Evolutionary conservation across 1,140 invertebrate species (phyloP).

Genomic region (Potamilus streckersoni): DNA sequence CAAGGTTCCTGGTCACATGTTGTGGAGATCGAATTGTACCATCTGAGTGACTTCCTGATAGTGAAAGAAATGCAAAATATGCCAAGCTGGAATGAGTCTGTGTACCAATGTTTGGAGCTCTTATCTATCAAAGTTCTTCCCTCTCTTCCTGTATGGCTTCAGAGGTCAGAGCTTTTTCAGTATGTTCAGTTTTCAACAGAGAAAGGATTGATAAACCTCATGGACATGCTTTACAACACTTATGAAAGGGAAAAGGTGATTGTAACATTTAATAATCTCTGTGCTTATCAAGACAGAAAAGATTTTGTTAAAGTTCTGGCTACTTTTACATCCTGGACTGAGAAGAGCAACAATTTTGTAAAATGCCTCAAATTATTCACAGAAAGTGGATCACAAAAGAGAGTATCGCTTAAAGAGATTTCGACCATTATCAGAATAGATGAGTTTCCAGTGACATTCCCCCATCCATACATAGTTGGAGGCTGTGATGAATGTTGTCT

Average conservation of each 20-base stretch:
- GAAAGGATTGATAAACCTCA: not conserved
- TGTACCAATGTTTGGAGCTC: not conserved
- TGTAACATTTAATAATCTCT: not conserved
- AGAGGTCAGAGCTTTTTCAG: not conserved
- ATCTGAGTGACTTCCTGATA: not conserved
- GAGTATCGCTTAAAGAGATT: too few species aligned
- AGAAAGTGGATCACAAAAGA: too few species aligned
- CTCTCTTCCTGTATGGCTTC: constrained; percentile 8
- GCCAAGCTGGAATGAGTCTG: not conserved
- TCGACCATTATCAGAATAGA: too few species aligned
- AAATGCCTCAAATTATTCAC: too few species aligned
- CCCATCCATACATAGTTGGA: too few species aligned
- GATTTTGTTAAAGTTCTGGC: not conserved
- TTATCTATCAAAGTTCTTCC: not conserved
- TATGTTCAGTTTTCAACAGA: not conserved
- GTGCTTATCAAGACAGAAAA: not conserved
- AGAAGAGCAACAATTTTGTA: too few species aligned
- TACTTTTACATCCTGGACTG: too few species aligned
- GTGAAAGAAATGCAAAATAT: not conserved
- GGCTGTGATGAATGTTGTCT: too few species aligned
- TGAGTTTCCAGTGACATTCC: too few species aligned
- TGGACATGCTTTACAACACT: not conserved
- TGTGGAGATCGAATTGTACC: not conserved
- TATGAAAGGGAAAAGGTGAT: not conserved
- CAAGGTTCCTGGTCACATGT: not conserved